Conservation (phyloP, 30 jellyfish, hydroid and myxozoan genomes). For the Phacellophora camtschatica region DNA sequence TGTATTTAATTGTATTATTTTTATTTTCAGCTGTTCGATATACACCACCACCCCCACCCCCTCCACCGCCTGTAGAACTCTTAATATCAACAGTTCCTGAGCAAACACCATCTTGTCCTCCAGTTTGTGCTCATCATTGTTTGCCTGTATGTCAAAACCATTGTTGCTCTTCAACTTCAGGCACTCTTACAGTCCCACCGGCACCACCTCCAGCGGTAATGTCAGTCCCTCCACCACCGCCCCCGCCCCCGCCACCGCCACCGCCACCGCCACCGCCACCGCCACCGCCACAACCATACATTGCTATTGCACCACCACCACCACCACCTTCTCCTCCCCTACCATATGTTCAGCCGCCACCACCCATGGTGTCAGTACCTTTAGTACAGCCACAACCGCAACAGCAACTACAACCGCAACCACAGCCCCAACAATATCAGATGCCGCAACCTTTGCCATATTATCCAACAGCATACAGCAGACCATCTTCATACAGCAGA, state of each 20-base stretch:
- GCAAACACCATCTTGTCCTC: slow-evolving; percentile 59
- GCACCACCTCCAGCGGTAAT: slow-evolving; percentile 70
- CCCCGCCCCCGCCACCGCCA: slow-evolving; percentile 66
- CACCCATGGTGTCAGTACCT: slow-evolving; percentile 1
- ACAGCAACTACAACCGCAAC: slow-evolving; percentile 39
- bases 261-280: slow-evolving; percentile 76
- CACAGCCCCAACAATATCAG: slow-evolving; percentile 56
- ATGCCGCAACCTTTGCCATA: slow-evolving; percentile 47
- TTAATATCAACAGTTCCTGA: slow-evolving; percentile 44
- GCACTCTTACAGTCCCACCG: slow-evolving; percentile 38
- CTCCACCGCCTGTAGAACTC: slow-evolving; percentile 77
- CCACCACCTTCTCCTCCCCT: slow-evolving; percentile 35
- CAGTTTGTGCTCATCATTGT: slow-evolving; percentile 64
- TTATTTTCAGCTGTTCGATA: slow-evolving; percentile 38
- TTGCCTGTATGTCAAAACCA: slow-evolving; percentile 54
- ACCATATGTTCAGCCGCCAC: slow-evolving; percentile 45
- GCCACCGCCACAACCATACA: slow-evolving; percentile 39
- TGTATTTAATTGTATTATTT: too few species aligned
- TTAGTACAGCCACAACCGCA: slow-evolving; percentile 35
- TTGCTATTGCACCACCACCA: slow-evolving; percentile 39
- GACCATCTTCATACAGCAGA: slow-evolving; percentile 29
- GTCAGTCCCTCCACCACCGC: slow-evolving; percentile 36
- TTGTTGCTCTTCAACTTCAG: slow-evolving; percentile 26
- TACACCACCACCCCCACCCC: slow-evolving; percentile 75
- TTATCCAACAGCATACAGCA: slow-evolving; percentile 25